These are phyloP conservation scores for Enteromius argenteus DNA, from an alignment of 2,797 vertebrate genomes.

Conservation along the genomic window DNA sequence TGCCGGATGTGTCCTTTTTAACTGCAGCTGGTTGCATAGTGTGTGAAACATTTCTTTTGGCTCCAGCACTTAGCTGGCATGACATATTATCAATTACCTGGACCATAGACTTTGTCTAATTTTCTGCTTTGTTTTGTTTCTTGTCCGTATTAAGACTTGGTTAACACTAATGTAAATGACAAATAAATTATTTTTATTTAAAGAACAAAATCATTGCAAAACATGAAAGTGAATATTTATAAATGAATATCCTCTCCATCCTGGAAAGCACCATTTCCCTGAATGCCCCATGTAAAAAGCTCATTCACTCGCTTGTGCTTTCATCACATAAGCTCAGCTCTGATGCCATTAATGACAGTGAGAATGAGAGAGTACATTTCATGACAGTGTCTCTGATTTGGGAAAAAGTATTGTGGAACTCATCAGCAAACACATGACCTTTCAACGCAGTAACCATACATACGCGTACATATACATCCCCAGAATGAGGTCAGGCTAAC, in stretches of 20 bases:
- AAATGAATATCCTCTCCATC: constrained; percentile 40
- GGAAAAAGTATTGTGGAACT: constrained; percentile 29
- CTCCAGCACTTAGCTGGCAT: constrained; percentile 7
- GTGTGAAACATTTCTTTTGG: constrained; percentile 65
- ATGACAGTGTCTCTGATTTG: constrained; percentile 27
- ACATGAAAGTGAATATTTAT: constrained; percentile 32
- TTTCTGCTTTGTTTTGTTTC: constrained; percentile 1
- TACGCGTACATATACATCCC: constrained; percentile 32
- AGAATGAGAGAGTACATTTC: constrained; percentile 29
- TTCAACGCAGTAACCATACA: constrained; percentile 12
- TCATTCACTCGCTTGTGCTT: constrained; percentile 57
- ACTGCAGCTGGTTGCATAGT: constrained; percentile 80
- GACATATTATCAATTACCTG: constrained; percentile 18
- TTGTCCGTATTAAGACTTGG: constrained; percentile 16
- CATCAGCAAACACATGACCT: constrained; percentile 1
- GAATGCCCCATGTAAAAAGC: constrained; percentile 47
- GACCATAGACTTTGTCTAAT: neutral
- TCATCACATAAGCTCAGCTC: constrained; percentile 65
- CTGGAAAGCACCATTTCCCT: constrained; percentile 54
- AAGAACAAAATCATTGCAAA: constrained; percentile 30
- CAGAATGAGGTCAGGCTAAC: constrained; percentile 30
- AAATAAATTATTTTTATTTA: constrained; percentile 21
- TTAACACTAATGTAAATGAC: neutral
- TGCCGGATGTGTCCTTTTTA: constrained; percentile 34
- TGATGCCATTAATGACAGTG: constrained; percentile 31